Conservation (phyloP, 2,113 vertebrate genomes). For the Blennius ocellaris region DNA sequence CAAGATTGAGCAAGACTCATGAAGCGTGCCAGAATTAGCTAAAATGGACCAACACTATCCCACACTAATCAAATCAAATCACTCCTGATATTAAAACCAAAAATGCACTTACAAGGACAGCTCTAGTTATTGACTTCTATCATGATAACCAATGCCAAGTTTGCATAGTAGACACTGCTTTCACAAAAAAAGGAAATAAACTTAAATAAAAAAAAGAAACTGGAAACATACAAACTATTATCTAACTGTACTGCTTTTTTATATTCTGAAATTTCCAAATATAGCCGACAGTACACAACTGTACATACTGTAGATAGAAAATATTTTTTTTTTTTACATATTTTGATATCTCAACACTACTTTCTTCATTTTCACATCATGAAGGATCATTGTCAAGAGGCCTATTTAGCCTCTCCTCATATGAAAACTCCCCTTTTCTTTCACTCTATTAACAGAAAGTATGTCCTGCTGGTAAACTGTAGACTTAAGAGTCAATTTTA, state of each 20-base stretch:
- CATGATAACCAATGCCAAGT: slow-evolving; percentile 87
- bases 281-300: slow-evolving; percentile 79
- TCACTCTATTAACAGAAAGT: slow-evolving; percentile 23
- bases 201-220: slow-evolving; percentile 65
- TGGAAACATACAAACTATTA: slow-evolving; percentile 78
- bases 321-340: slow-evolving; percentile 64
- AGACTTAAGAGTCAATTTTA: slow-evolving; percentile 19
- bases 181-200: slow-evolving; percentile 75
- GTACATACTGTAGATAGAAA: slow-evolving; percentile 70
- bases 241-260: slow-evolving; percentile 74
- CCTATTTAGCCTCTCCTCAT: slow-evolving; percentile 12
- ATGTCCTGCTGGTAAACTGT: slow-evolving; percentile 42
- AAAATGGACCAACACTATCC: slow-evolving; percentile 83
- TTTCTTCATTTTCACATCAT: slow-evolving; percentile 59
- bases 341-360: slow-evolving; percentile 73
- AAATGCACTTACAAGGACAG: slow-evolving; percentile 86
- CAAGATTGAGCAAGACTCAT: slow-evolving; percentile 82
- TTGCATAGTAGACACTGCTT: slow-evolving; percentile 98
- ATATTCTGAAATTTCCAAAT: slow-evolving; percentile 74
- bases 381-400: slow-evolving; percentile 39
- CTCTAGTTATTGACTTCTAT: slow-evolving; percentile 80
- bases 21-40: slow-evolving; percentile 86
- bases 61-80: slow-evolving; percentile 82
- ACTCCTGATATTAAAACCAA: slow-evolving; percentile 71
- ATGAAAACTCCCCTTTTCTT: slow-evolving; percentile 30